Base-by-base conservation (phyloP, 1,140 invertebrate species). In the Choristoneura fumiferana region DNA sequence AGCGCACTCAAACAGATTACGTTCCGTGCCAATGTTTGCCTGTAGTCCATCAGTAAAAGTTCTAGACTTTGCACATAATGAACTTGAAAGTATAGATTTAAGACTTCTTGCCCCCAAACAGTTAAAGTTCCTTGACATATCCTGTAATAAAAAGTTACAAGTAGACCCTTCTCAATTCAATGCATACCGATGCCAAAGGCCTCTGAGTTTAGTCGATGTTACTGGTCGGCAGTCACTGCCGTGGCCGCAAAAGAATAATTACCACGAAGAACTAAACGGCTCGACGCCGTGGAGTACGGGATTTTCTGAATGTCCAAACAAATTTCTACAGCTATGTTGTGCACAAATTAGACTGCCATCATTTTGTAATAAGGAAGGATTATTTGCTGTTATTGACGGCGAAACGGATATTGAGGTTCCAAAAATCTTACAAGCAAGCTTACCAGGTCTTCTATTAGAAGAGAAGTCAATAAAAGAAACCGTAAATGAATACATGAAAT, bases 41-140 rank as follows among this genome's bases (percentile, higher is more conserved):
- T 94, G 94, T 81, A 92, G 94, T 67, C 85, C 91, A 12, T 93
- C 93, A 9, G 88, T 97, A 8, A 95, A 94, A 91, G 94, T 96
- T 35, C 83, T 97, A 34, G 95, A 97, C 89, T 90, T 96, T 57
- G 95, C 95, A 0, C 95, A 96, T 70, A 96, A 97, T 81, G 94
- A 95, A 80, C 80, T 96, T 38, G 94, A 96, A 73, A 92, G 92
- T 56, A 91, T 96, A 39, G 95, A 96, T 84, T 85, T 96, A 58
- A 91, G 93, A 36, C 90, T 92, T 0, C 73, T 97, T 17, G 94
- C 96, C 29, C 94, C 95, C 14, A 93, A 95, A 38, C 95, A 95
- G 76, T 88, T 97, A 8, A 95, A 96, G 74, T 96, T 96, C 79
- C 84, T 97, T 35, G 96, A 97, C 73, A 92, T 97, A 71, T 96